These are phyloP conservation scores for Cherax destructor DNA, from an alignment of 1,140 invertebrate genomes.

Conservation along the genomic window DNA sequence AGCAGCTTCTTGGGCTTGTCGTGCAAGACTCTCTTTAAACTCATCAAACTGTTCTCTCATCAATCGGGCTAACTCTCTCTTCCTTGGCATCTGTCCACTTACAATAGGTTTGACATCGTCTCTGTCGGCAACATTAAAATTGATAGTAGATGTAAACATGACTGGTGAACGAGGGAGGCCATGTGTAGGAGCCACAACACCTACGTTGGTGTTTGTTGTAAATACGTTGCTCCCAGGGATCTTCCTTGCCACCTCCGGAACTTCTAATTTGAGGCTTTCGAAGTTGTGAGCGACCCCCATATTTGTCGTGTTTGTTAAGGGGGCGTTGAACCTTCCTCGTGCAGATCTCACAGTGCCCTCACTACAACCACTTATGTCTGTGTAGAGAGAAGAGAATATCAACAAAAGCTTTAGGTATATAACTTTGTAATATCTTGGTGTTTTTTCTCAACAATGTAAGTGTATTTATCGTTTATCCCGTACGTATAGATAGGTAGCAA, in stretches of 20 bases:
- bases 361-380: not conserved
- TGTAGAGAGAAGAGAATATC: not conserved
- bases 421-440: too few relatives aligned
- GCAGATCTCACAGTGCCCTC: not conserved
- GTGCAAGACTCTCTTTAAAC: slow-evolving; percentile 40
- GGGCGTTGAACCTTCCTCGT: not conserved
- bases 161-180: not conserved
- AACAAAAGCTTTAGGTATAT: too few relatives aligned
- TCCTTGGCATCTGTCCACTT: not conserved
- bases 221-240: not conserved
- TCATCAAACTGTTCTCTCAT: slow-evolving; percentile 55
- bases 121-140: not conserved
- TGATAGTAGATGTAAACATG: not conserved
- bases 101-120: not conserved
- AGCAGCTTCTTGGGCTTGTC: not conserved
- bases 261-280: not conserved
- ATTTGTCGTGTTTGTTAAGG: not conserved
- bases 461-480: too few relatives aligned
- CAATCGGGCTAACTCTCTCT: slow-evolving; percentile 21
- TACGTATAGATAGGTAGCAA: too few relatives aligned
- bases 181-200: not conserved
- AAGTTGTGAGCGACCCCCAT: not conserved
- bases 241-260: not conserved
- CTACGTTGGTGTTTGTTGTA: not conserved
- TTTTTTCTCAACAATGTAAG: too few relatives aligned